Evolutionary conservation across 2,113 vertebrate genomes (phyloP), one percentile per base, ranked within the genome.

Genomic region (Cyprinus carpio): DNA sequence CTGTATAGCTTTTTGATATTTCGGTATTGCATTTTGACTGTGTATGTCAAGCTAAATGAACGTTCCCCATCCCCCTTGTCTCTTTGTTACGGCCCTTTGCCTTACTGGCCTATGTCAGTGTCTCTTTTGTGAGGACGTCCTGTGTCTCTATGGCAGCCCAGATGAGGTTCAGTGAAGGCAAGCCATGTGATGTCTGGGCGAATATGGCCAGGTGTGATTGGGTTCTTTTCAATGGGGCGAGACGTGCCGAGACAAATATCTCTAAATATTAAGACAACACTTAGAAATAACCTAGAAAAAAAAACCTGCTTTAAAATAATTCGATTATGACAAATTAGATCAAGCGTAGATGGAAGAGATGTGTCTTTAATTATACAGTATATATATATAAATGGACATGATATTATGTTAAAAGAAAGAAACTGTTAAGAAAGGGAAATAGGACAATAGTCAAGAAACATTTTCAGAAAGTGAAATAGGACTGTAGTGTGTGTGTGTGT

Each of bases 131-230:
- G 81, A 75, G 29, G 74, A 56, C 13, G 67, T 81, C 78, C 40
- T 76, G 46, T 60, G 89, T 86, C 85, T 87, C 87, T 89, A 89
- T 89, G 89, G 89, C 75, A 89, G 87, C 87, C 49, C 46, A 87
- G 87, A 85, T 79, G 83, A 83, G 89, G 82, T 85, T 87, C 83
- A 82, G 85, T 83, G 83, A 81, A 87, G 82, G 64, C 29, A 60
- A 86, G 87, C 81, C 87, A 82, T 87, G 85, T 84, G 87, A 72
- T 81, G 85, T 76, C 88, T 80, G 86, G 77, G 37, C 18, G 81
- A 90, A 43, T 54, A 87, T 15, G n/a, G 81, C 85, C 89, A 88
- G 89, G 89, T 90, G 87, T 84, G 62, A n/a, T 29, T 9, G 58
- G 49, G 54, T 29, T 64, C 74, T 81, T 86, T 75, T 82, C 31